phyloP scores from a whole-genome alignment of 2,113 vertebrate species.

The Piprites chloris region DNA sequence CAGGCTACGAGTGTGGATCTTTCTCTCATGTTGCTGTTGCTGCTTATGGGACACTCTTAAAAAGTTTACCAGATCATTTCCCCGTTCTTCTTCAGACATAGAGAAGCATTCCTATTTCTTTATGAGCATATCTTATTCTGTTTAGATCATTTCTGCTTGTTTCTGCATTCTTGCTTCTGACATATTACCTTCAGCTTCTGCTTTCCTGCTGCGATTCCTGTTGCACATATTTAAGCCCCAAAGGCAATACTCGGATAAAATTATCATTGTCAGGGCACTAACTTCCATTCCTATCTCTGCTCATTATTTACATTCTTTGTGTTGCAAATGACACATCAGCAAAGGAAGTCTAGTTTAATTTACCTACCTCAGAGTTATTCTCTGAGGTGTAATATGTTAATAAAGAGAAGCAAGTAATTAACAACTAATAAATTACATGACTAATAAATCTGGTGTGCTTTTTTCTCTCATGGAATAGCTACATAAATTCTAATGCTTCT shows the following conservation, averaged over 20 bases:
- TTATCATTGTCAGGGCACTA: conserved; percentile 36
- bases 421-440: conserved; percentile 46
- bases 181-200: conserved; percentile 3
- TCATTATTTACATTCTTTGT: conserved; percentile 45
- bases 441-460: conserved; percentile 5
- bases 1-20: not conserved
- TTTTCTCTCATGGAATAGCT: not conserved
- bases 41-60: not conserved
- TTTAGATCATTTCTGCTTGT: not conserved
- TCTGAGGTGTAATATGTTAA: conserved; percentile 42
- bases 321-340: conserved; percentile 37
- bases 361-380: conserved; percentile 33
- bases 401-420: conserved; percentile 56
- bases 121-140: not conserved
- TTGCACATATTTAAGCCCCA: conserved; percentile 15
- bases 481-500: not conserved
- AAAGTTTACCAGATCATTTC: not conserved
- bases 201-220: conserved; percentile 14
- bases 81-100: not conserved
- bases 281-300: not conserved
- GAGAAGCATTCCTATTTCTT: not conserved
- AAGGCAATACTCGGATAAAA: conserved; percentile 31
- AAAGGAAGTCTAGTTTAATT: conserved; percentile 42
- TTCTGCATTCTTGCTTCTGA: not conserved
- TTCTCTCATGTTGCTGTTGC: not conserved